These are phyloP conservation scores for Andrena bucephala DNA, from an alignment of 2,888 invertebrate species.

Conservation along the genomic window DNA sequence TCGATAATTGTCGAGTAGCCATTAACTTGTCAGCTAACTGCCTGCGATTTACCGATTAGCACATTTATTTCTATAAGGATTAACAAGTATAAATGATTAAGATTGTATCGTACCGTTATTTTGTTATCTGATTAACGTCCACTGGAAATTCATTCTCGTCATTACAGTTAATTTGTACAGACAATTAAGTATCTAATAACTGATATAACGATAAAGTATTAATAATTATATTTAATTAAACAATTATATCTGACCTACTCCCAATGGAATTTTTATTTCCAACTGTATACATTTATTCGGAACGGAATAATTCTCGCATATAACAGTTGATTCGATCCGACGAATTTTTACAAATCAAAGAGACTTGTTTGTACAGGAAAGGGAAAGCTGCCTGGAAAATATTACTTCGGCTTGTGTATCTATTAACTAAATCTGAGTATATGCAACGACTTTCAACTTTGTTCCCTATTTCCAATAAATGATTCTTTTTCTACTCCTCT, in stretches of 20 bases:
- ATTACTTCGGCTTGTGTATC: constrained; percentile 10
- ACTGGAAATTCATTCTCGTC: constrained; percentile 10
- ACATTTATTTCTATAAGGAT: constrained; percentile 28
- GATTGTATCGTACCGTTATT: constrained; percentile 39
- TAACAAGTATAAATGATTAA: constrained; percentile 43
- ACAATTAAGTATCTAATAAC: constrained; percentile 26
- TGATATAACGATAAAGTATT: constrained; percentile 25
- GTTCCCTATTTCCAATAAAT: constrained; percentile 14
- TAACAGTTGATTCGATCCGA: background rate
- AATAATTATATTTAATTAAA: constrained; percentile 36
- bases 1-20: background rate
- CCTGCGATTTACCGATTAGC: constrained; percentile 25
- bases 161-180: constrained; percentile 36
- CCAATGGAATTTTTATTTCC: background rate
- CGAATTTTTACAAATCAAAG: background rate
- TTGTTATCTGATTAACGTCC: constrained; percentile 24
- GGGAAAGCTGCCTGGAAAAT: background rate
- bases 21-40: constrained; percentile 21
- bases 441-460: background rate
- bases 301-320: background rate
- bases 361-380: background rate
- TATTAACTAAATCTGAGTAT: constrained; percentile 18
- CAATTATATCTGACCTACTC: background rate
- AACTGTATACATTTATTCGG: background rate
- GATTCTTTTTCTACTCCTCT: constrained; percentile 7